Conservation (phyloP, 1,140 invertebrate genomes). For the Euura saliciscinereae region DNA sequence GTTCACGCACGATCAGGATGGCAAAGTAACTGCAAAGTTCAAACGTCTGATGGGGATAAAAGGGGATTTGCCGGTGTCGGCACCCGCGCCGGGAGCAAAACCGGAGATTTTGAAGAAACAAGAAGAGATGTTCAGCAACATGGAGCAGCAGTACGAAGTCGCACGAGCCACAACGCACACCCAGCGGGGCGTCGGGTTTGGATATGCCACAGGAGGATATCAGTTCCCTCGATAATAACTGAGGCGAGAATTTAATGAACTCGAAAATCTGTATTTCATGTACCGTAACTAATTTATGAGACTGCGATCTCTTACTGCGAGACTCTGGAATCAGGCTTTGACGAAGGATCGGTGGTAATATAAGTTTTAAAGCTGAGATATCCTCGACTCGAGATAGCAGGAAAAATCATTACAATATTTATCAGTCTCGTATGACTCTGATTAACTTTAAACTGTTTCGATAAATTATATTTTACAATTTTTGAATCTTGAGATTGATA, state of each 20-base stretch:
- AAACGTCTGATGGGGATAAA: constrained; percentile 95
- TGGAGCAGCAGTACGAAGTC: constrained; percentile 95
- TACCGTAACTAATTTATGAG: background rate
- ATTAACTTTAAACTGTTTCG: too few relatives aligned
- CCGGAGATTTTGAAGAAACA: constrained; percentile 79
- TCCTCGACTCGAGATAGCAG: too few relatives aligned
- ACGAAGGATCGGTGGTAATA: too few relatives aligned
- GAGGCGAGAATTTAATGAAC: background rate
- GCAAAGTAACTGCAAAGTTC: constrained; percentile 92
- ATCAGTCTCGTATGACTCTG: too few relatives aligned
- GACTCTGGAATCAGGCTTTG: too few relatives aligned
- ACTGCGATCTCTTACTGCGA: background rate
- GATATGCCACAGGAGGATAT: constrained; percentile 67
- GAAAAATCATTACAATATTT: too few relatives aligned
- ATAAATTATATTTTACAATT: too few relatives aligned
- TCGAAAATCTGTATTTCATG: too few relatives aligned
- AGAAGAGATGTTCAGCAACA: constrained; percentile 87
- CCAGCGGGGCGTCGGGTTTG: constrained; percentile 89
- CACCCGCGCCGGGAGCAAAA: constrained; percentile 42
- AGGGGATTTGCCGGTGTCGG: constrained; percentile 56
- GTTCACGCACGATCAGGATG: constrained; percentile 88
- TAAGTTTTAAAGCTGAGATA: too few relatives aligned
- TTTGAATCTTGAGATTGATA: too few relatives aligned
- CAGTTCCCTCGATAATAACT: constrained; percentile 55
- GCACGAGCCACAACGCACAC: constrained; percentile 92